Conservation (phyloP, 2,113 vertebrate species). For the Camelus dromedarius region DNA sequence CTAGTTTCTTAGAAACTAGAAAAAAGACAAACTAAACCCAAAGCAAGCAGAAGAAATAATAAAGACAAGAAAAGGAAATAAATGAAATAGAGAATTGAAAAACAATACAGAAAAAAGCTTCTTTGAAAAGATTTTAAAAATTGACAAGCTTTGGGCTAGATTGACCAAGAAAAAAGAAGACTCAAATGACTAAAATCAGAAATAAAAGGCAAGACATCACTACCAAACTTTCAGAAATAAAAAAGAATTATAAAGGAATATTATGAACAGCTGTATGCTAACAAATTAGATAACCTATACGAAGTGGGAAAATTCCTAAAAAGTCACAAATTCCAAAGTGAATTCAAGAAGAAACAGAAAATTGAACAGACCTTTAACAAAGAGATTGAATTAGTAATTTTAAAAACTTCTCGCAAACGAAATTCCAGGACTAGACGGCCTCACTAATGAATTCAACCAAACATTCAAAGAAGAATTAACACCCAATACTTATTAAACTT, state of each 20-base stretch:
- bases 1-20: background rate
- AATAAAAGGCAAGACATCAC: background rate
- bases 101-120: background rate
- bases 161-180: background rate
- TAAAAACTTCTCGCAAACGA: background rate
- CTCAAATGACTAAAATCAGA: background rate
- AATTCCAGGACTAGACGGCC: background rate
- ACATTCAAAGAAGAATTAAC: background rate
- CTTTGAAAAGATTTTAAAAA: background rate
- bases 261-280: background rate
- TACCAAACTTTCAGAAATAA: background rate
- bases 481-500: background rate
- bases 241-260: background rate
- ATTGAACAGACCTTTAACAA: background rate
- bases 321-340: background rate
- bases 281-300: background rate
- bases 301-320: background rate
- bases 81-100: background rate
- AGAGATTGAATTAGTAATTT: background rate
- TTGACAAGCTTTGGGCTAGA: background rate
- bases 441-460: background rate
- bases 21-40: background rate
- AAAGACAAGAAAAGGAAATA: constrained; percentile 12
- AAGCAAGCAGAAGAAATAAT: background rate
- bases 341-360: background rate